These are phyloP conservation scores for Gymnocypris eckloni DNA, from an alignment of 2,797 vertebrate genomes.

Conservation along the genomic window DNA sequence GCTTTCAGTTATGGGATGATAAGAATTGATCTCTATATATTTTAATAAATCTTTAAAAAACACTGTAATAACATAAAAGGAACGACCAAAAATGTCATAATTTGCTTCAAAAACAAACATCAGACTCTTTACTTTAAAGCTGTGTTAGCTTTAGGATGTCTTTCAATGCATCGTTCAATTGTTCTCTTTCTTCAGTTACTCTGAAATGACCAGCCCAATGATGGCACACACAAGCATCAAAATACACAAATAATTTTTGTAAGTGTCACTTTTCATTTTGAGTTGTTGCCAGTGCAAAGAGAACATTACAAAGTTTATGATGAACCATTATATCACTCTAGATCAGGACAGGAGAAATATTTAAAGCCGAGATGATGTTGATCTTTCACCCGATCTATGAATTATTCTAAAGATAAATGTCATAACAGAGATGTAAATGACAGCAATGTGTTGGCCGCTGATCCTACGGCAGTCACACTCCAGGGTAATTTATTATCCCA, in stretches of 20 bases:
- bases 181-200: conserved; percentile 38
- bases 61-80: conserved; percentile 25
- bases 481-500: conserved; percentile 3
- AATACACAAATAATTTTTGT: conserved; percentile 10
- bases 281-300: neutral
- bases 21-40: conserved; percentile 42
- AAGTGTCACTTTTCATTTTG: conserved; percentile 1
- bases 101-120: conserved; percentile 36
- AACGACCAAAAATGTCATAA: neutral
- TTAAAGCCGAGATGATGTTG: neutral
- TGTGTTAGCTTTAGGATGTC: conserved; percentile 20
- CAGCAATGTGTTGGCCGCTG: conserved; percentile 28
- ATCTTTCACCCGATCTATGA: conserved; percentile 19
- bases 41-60: conserved; percentile 3
- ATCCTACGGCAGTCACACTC: conserved; percentile 3
- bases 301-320: conserved; percentile 25
- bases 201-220: neutral
- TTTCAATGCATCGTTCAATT: conserved; percentile 24
- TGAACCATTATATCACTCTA: conserved; percentile 23
- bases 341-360: conserved; percentile 23
- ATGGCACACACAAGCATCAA: neutral
- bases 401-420: conserved; percentile 10
- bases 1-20: conserved; percentile 39
- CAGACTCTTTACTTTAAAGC: conserved; percentile 36
- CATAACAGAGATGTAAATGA: conserved; percentile 33